Base-by-base conservation (phyloP, 1,140 invertebrate species). In the Thaumatotibia leucotreta region DNA sequence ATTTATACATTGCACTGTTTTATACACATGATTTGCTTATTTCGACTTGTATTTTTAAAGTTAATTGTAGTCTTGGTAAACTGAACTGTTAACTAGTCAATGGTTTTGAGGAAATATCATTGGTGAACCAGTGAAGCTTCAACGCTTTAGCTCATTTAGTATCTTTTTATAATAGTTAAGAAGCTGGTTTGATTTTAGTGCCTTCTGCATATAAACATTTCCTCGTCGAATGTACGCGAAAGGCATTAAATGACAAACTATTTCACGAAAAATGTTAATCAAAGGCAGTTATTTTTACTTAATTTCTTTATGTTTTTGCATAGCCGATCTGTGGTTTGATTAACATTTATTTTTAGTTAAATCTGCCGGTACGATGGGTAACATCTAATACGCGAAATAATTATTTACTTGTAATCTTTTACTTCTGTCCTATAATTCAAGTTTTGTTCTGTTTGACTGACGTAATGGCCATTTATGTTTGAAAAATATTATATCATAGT, bases 1-100 rank as follows among this genome's bases (percentile, higher is more conserved):
- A 61, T 58, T 45, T 33, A 61, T 65, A 64, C 35, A 61, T 73
- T 76, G 76, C 76, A 77, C 76, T 74, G 75, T 75, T 61, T 66
- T 58, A 62, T 66, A 65, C 33, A 69, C 31, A 69, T 68, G 61
- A 35, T 54, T 52, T 69, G 54, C 68, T 69, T 65, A 63, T 64
- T 73, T 61, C 64, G 62, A 52, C 69, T 63, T 69, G 65, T 67
- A 68, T 72, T 69, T 72, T 66, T 61, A 72, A 66, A 23, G 23
- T 31, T 62, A 45, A 62, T 58, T 24, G 17, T 58, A 58, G 52
- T 58, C 66, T 76, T 69, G 67, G 77, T 69, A 72, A 69, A 74
- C 67, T 74, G 33, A 20, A 63, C 64, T 69, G 39, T 77, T 72
- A 77, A 84, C 86, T 89, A 89, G 84, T 89, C 86, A 85, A 73